Conservation (phyloP, 2,888 invertebrate species). For the Cephus rjabovi region DNA sequence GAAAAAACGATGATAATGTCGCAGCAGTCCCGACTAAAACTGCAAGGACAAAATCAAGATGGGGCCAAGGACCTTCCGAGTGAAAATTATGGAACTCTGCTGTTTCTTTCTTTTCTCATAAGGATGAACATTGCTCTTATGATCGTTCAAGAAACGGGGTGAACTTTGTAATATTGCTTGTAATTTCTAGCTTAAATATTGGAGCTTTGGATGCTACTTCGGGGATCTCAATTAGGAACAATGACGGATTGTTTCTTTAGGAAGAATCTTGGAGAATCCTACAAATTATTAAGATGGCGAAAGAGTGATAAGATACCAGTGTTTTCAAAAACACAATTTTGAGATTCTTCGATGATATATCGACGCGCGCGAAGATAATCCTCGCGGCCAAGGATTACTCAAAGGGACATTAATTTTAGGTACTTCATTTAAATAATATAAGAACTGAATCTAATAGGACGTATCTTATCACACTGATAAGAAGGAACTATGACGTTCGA, state of each 20-base stretch:
- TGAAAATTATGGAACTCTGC: conserved; percentile 22
- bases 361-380: background rate
- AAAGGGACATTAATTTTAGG: background rate
- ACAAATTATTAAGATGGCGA: no score
- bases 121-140: background rate
- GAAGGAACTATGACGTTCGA: background rate
- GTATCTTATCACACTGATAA: background rate
- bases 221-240: background rate
- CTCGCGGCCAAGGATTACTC: background rate
- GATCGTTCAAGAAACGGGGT: background rate
- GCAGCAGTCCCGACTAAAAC: conserved; percentile 36
- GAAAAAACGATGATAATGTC: conserved; percentile 46
- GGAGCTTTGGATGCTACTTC: conserved; percentile 9
- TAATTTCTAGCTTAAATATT: conserved; percentile 1
- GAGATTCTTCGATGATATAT: background rate
- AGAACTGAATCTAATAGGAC: background rate
- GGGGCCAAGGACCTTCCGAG: conserved; percentile 59
- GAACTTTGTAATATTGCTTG: background rate
- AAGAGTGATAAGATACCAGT: background rate
- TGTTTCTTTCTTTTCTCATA: background rate
- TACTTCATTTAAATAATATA: background rate
- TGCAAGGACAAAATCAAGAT: conserved; percentile 55
- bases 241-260: background rate
- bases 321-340: background rate
- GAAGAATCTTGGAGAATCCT: background rate